Evolutionary conservation across 2,797 vertebrate genomes (phyloP), one percentile per base, ranked within the genome.

Genomic region (Falco columbarius): DNA sequence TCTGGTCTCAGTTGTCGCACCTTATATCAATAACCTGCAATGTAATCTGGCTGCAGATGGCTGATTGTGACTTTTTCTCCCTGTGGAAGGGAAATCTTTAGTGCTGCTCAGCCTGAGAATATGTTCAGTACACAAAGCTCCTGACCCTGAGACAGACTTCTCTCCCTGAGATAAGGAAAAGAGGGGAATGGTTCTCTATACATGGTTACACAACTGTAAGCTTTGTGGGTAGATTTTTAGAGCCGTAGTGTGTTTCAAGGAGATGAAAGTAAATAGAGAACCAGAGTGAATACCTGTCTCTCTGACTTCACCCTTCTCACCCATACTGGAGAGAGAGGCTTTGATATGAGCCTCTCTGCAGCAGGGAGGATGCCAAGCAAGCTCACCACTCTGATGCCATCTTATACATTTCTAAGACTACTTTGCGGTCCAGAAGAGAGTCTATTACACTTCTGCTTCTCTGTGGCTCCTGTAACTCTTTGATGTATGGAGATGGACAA

Each of bases 221-320:
- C 77, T 92, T 82, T 95, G 63, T 89, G 86, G 67, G 46, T 73
- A 76, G 66, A 40, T 81, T 96, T 94, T 92, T 61, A 89, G 74
- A 95, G 66, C 8, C 24, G 18, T 8, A 59, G 46, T 9, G 14
- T 84, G 54, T 16, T 90, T 34, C 4, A 92, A 82, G 77, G 34
- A 81, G 46, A 62, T 2, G 0, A 91, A 93, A 86, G 62, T 27
- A 71, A 88, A 58, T 32, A 76, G 26, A 85, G 71, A 93, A 80
- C 85, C 74, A 80, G 73, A 90, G 67, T 16, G 68, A 91, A 68
- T 77, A 29, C 44, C 9, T 3, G 7, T 49, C 23, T 47, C 62
- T 90, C 68, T 62, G 93, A 55, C 81, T 82, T 92, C 52, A 86
- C 77, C 76, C 55, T 86, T 86, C 86, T 94, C 91, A 81, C 86